Evolutionary conservation across 2,888 invertebrate genomes (phyloP).

Genomic region (Mamestra brassicae): DNA sequence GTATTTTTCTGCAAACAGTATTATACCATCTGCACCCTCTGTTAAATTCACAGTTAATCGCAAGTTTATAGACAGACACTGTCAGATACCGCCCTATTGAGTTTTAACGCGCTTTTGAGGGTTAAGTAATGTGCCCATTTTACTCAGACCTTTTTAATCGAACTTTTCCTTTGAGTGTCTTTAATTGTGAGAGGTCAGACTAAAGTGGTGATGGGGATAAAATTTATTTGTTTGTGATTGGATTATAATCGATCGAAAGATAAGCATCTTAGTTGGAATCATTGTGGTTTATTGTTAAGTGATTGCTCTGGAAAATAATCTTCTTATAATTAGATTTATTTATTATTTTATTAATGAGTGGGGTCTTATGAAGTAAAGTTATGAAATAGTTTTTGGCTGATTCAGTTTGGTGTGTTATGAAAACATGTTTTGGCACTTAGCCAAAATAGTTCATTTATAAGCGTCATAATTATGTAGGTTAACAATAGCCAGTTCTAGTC

Average conservation of each 20-base stretch:
- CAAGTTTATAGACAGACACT: constrained; percentile 71
- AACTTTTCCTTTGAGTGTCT: constrained; percentile 53
- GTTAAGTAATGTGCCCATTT: constrained; percentile 82
- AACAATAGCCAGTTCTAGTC: no score
- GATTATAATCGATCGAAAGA: constrained; percentile 87
- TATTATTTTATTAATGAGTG: constrained; percentile 50
- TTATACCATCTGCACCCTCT: constrained; percentile 50
- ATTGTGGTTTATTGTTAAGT: constrained; percentile 71
- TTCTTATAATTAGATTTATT: constrained; percentile 50
- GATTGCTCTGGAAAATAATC: constrained; percentile 69
- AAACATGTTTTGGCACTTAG: constrained; percentile 17
- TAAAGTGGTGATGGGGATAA: constrained; percentile 72
- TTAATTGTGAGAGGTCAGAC: constrained; percentile 71
- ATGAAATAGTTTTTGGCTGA: constrained; percentile 30
- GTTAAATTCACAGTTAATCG: constrained; percentile 53
- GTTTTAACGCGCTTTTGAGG: constrained; percentile 88
- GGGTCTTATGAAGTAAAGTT: constrained; percentile 27
- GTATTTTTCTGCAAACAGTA: neutral
- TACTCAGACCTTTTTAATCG: constrained; percentile 67
- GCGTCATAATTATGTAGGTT: no score
- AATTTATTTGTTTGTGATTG: constrained; percentile 87
- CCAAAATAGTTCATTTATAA: neutral
- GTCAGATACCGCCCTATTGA: constrained; percentile 82
- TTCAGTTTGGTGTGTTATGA: neutral
- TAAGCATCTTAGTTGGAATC: constrained; percentile 75